These are phyloP conservation scores for Stictocephala bisonia DNA, from an alignment of 2,888 invertebrate species.

Conservation along the genomic window DNA sequence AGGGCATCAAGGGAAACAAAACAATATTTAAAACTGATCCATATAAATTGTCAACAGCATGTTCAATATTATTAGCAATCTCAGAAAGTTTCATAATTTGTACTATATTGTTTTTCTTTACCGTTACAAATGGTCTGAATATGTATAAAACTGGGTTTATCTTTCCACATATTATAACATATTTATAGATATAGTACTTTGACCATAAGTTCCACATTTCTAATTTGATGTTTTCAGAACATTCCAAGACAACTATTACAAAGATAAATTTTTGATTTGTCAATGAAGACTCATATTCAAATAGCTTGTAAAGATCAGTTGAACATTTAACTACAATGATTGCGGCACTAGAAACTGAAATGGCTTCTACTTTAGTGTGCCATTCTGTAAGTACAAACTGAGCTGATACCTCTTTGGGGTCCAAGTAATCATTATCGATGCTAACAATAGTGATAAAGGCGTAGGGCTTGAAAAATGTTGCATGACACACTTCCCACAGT, in stretches of 20 bases:
- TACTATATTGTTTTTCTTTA: background rate
- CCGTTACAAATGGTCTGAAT: constrained; percentile 1
- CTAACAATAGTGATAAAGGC: background rate
- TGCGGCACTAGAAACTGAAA: background rate
- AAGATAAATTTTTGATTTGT: background rate
- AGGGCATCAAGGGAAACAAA: background rate
- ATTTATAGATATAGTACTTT: background rate
- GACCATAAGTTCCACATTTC: constrained; percentile 15
- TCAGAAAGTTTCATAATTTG: background rate
- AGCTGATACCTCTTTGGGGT: background rate
- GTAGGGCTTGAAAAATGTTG: constrained; percentile 1
- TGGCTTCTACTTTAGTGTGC: background rate
- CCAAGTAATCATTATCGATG: constrained; percentile 1
- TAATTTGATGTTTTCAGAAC: background rate
- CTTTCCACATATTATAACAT: constrained; percentile 6
- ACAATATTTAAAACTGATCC: background rate
- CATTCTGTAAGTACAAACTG: background rate
- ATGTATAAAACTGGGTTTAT: background rate
- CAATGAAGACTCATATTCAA: background rate
- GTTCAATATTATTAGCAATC: background rate
- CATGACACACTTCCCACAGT: background rate
- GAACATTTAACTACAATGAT: background rate
- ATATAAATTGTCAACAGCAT: constrained; percentile 7
- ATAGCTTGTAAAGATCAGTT: background rate
- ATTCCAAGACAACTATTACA: background rate